Evolutionary conservation across 1,140 invertebrate species (phyloP).

Genomic region (Archegozetes longisetosus): DNA sequence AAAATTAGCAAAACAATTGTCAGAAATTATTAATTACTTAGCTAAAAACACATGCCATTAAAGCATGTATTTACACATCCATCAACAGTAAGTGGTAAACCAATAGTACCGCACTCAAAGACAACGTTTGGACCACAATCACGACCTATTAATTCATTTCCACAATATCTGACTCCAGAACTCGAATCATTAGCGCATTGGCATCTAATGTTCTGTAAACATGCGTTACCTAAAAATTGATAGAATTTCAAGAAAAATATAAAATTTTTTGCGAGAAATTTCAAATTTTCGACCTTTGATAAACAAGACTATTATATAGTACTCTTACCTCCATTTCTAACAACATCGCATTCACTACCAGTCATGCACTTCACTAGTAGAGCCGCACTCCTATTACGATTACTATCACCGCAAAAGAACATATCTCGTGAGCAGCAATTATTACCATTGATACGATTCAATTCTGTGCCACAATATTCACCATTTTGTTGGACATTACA

Average conservation of each 20-base stretch:
- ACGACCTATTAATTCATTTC: slow-evolving; percentile 1
- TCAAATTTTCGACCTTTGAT: no score
- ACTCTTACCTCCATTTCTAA: no score
- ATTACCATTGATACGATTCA: slow-evolving; percentile 10
- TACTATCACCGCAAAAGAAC: neutral
- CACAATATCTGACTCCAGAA: slow-evolving; percentile 1
- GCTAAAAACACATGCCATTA: no score
- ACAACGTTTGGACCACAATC: neutral
- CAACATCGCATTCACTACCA: slow-evolving; percentile 6
- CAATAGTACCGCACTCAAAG: no score
- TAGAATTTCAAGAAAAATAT: no score
- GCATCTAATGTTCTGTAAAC: slow-evolving; percentile 3
- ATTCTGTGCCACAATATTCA: slow-evolving; percentile 6
- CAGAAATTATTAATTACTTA: no score
- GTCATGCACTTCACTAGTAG: neutral
- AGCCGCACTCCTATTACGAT: neutral
- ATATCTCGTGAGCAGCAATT: slow-evolving; percentile 1
- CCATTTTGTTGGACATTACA: neutral
- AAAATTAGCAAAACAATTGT: no score
- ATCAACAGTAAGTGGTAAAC: no score
- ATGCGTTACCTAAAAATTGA: slow-evolving; percentile 3
- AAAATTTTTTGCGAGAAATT: no score
- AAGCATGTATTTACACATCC: no score
- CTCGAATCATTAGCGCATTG: neutral
- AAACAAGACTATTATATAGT: no score